Base-by-base conservation (phyloP, 2,888 invertebrate genomes). In the Asteroscopus sphinx region DNA sequence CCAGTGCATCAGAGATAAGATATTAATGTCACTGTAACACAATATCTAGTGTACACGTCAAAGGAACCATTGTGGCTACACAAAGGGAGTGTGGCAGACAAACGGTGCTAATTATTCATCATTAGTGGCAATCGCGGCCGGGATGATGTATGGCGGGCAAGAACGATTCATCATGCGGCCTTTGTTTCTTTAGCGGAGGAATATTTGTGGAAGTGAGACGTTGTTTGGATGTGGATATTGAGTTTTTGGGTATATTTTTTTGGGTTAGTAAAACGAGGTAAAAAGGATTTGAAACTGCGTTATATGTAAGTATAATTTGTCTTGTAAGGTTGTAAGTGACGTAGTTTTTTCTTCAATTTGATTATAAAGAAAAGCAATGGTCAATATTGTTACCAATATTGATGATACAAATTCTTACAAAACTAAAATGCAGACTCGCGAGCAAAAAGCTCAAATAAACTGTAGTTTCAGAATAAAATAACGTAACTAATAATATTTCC, bases 41-140 rank as follows among this genome's bases (percentile, higher is more conserved):
- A 79, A 81, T 76, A 73, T 68, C 66, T 76, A 58, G 68, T n/a
- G n/a, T 71, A 71, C 55, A 73, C 41, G 61, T 67, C 65, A 63
- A 60, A 65, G 55, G 40, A 61, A 73, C 60, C 70, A 79, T 64
- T 73, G 70, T 70, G 57, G 58, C 61, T 61, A 69, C 71, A 82
- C 81, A 80, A 81, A 81, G 80, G 77, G 70, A 82, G 81, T 81
- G 80, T 78, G 81, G 74, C 74, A 79, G 83, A 84, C 85, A 83
- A 85, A 85, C 84, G 84, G 72, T 58, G 76, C 79, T 87, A 88
- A 90, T 90, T 89, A 88, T 87, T 90, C 87, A 88, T 86, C 87
- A 88, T 88, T 89, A 88, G 85, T 72, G 68, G 78, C 77, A 79
- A 83, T 76, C 73, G 71, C 60, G 68, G 68, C 73, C 64, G 40